Base-by-base conservation (phyloP, 1,140 invertebrate species). In the Bombus confusus region DNA sequence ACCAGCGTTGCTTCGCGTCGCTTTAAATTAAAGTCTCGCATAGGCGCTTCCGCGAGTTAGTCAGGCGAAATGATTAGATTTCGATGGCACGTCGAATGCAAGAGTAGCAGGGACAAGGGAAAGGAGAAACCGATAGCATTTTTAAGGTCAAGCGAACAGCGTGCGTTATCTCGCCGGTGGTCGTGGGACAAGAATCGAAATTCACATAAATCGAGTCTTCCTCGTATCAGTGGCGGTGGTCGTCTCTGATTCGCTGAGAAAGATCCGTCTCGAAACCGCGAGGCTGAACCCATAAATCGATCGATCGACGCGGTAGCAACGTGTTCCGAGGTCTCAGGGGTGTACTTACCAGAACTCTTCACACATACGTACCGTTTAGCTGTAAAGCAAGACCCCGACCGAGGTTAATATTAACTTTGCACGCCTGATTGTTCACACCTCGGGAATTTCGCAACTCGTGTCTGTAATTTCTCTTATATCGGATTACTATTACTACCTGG, bases 271-370 rank as follows among this genome's bases (percentile, higher is more conserved):
- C 47, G 75, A 71, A 74, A 72, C 64, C 39, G 71, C 82, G 68
- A 87, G 73, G 87, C 87, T 77, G 85, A 69, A 91, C 68, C 80
- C 62, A 80, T 90, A 87, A 90, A 90, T 90, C 83, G 82, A 88
- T 88, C 86, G 83, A 88, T 90, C 71, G 87, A 69, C 47, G 59
- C 62, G 83, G 59, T 47, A 57, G 74, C 74, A 31, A 8, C 68
- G 72, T 43, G 79, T 87, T 71, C 52, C 41, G 76, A 78, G 74
- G 87, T 31, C 79, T 69, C 52, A 28, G 31, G 73, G 31, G 68
- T 41, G 81, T 85, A 64, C 59, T 77, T 68, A 39, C 37, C 52
- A 34, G 62, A 52, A n/a, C 76, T 52, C 57, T 25, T 68, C n/a
- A 39, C 73, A 34, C 13, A 76, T 57, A 59, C 37, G 13, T 43